Evolutionary conservation across 2,113 vertebrate genomes (phyloP).

Genomic region (Trochalopteron elliotii): DNA sequence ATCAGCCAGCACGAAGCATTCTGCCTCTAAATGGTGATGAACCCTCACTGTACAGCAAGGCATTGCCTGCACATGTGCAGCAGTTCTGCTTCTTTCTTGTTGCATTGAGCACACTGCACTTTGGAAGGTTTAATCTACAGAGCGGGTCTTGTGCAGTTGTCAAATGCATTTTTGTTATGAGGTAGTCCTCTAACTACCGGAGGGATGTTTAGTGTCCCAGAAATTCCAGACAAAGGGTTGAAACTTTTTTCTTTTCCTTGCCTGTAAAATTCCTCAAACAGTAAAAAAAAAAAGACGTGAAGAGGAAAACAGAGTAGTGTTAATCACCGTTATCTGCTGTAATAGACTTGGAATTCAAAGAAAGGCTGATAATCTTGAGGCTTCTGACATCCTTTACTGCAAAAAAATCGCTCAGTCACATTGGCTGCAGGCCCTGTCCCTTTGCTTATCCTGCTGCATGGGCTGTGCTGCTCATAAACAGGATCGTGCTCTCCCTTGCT

Average conservation of each 20-base stretch:
- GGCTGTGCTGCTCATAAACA: not conserved
- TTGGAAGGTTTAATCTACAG: not conserved
- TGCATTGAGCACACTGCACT: not conserved
- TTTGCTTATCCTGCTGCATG: not conserved
- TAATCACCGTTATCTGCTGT: not conserved
- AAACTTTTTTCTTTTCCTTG: not conserved
- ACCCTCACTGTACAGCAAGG: not conserved
- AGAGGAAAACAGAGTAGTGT: not conserved
- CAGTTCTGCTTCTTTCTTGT: not conserved
- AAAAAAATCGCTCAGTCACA: not conserved
- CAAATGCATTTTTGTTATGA: not conserved
- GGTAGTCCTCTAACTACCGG: not conserved
- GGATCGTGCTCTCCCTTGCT: not conserved
- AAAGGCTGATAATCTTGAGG: not conserved
- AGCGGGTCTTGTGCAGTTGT: not conserved
- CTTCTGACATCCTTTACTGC: not conserved
- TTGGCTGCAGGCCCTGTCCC: not conserved
- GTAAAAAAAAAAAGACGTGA: not conserved
- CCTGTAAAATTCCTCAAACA: not conserved
- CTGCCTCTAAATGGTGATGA: not conserved
- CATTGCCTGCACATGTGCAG: fast-evolving
- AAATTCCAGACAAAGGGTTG: not conserved
- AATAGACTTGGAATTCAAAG: not conserved
- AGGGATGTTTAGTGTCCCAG: not conserved
- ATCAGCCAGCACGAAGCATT: fast-evolving